Conservation (phyloP, 64 coral and sea anemone species). For the Dendronephthya gigantea region DNA sequence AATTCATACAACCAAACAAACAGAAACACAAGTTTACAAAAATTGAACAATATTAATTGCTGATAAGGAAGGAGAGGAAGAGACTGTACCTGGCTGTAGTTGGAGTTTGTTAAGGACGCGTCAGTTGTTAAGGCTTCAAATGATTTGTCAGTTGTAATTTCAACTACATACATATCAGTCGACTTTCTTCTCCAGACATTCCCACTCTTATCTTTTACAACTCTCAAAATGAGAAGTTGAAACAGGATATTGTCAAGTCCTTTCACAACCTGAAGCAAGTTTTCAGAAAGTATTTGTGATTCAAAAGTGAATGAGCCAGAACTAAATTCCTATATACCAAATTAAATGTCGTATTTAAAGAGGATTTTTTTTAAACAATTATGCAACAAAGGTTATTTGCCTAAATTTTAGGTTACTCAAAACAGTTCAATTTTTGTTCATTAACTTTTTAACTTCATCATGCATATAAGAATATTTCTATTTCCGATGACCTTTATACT, state of each 20-base stretch:
- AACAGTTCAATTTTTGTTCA: background rate
- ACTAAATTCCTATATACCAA: too few relatives aligned
- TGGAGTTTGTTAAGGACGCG: background rate
- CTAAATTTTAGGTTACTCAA: too few relatives aligned
- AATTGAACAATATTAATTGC: too few relatives aligned
- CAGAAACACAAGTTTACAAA: too few relatives aligned
- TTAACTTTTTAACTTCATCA: background rate
- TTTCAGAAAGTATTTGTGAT: background rate
- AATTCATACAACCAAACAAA: too few relatives aligned
- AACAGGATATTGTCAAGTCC: constrained; percentile 62
- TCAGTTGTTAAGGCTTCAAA: background rate
- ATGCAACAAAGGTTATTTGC: too few relatives aligned
- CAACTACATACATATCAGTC: constrained; percentile 70
- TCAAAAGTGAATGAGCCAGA: too few relatives aligned
- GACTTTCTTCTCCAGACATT: constrained; percentile 60
- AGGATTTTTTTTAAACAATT: too few relatives aligned
- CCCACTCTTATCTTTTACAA: constrained; percentile 48
- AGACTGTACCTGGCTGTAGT: background rate
- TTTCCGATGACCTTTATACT: constrained; percentile 11
- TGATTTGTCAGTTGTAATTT: constrained; percentile 38
- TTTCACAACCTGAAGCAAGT: constrained; percentile 41
- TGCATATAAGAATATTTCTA: background rate
- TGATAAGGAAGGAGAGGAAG: background rate
- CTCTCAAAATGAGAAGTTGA: constrained; percentile 56
- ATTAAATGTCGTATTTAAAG: too few relatives aligned